Evolutionary conservation across 2,888 invertebrate species (phyloP).

Genomic region (Phengaris arion): DNA sequence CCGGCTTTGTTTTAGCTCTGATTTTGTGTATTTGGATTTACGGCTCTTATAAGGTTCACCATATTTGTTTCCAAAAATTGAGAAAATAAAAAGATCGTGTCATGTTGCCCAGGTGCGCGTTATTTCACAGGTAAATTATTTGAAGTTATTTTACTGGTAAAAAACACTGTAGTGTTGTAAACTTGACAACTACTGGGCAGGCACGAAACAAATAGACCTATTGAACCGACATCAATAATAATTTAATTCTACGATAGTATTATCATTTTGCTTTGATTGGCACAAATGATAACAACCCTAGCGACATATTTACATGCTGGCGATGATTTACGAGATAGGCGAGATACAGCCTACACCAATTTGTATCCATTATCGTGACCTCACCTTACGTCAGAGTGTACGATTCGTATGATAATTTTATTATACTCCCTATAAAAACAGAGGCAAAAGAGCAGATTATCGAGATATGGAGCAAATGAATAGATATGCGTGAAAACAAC

Average conservation of each 20-base stretch:
- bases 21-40: background rate
- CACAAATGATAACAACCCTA: background rate
- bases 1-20: background rate
- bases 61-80: too few species aligned
- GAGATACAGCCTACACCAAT: conserved; percentile 8
- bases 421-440: conserved; percentile 61
- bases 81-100: too few species aligned
- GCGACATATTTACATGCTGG: background rate
- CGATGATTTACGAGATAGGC: background rate
- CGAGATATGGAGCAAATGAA: conserved; percentile 47
- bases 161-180: too few species aligned
- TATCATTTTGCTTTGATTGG: too few species aligned
- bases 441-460: conserved; percentile 67
- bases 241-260: too few species aligned
- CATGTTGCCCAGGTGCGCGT: too few species aligned
- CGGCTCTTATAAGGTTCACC: background rate
- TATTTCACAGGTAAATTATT: too few species aligned
- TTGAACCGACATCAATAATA: too few species aligned
- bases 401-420: conserved; percentile 71
- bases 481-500: conserved; percentile 51
- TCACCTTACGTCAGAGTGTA: conserved; percentile 47
- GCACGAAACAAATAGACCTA: too few species aligned
- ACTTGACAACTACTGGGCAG: too few species aligned
- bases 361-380: conserved; percentile 34
- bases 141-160: too few species aligned